phyloP scores from a whole-genome alignment of 2,113 vertebrate species.

The Microcebus murinus region DNA sequence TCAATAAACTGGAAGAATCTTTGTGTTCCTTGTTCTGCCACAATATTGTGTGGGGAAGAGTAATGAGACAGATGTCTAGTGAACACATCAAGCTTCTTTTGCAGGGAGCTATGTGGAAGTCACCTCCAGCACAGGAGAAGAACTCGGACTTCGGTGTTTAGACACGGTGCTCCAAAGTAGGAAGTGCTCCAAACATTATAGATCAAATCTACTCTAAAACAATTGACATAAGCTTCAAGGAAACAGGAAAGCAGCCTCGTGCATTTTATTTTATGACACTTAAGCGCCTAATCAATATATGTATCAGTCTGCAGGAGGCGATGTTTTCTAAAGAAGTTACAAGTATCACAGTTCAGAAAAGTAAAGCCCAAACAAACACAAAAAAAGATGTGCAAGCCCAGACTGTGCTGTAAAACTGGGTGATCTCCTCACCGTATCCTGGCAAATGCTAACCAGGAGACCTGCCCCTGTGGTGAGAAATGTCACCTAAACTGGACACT shows the following conservation, averaged over 20 bases:
- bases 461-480: fast-evolving
- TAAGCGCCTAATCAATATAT: not conserved
- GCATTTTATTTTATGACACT: fast-evolving
- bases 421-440: fast-evolving
- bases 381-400: not conserved
- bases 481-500: fast-evolving
- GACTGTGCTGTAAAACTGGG: fast-evolving
- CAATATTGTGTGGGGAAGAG: not conserved
- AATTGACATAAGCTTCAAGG: not conserved
- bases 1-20: not conserved
- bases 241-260: not conserved
- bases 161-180: not conserved
- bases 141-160: not conserved
- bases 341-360: not conserved
- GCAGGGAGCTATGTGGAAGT: not conserved
- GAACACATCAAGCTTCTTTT: not conserved
- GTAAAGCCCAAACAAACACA: not conserved
- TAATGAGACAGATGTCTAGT: not conserved
- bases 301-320: not conserved
- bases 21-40: not conserved
- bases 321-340: not conserved
- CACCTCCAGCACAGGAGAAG: not conserved
- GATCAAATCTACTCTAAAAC: not conserved
- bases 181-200: not conserved
- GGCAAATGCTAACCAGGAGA: no score